Base-by-base conservation (phyloP, 1,140 invertebrate genomes). In the Diorhabda carinulata region DNA sequence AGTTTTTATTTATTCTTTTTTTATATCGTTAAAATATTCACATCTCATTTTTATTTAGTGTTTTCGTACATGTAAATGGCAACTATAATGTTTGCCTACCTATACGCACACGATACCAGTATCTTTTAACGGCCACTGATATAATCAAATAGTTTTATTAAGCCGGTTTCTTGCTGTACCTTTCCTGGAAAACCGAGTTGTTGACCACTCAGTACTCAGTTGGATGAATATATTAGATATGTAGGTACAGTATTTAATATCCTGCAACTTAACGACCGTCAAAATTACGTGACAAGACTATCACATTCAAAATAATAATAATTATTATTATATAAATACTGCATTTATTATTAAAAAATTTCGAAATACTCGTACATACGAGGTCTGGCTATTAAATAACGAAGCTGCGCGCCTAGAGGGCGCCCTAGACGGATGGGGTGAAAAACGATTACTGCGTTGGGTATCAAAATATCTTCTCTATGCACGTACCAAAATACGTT, bases 51-150 rank as follows among this genome's bases (percentile, higher is more conserved):
- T 25, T 25, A 25, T 25, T 25, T 25, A 25, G 25, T 25, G 25
- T 25, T 25, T 25, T 25, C 25, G 25, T 25, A 25, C 25, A 25
- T 25, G 25, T 25, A 25, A 25, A 25, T 25, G 25, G 25, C 25
- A 25, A 25, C 25, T 25, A 25, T 25, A 25, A 25, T 25, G 25
- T 25, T 25, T 1, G 25, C 25, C 25, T 25, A 25, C 25, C 25
- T 25, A 25, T 25, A 25, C 25, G n/a, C n/a, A 52, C 47, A 52
- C 6, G 47, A 52, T 6, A 52, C 47, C 47, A n/a, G 47, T 52
- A 52, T 52, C 47, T 52, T n/a, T 52, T n/a, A 52, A 52, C 47
- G 47, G n/a, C 47, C 47, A 52, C 47, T 52, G 47, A 52, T 52
- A 52, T 52, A 52, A 52, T 52, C 47, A 52, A 52, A 52, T 52